Base-by-base conservation (phyloP, 2,888 invertebrate species). In the Tiliacea citrago region DNA sequence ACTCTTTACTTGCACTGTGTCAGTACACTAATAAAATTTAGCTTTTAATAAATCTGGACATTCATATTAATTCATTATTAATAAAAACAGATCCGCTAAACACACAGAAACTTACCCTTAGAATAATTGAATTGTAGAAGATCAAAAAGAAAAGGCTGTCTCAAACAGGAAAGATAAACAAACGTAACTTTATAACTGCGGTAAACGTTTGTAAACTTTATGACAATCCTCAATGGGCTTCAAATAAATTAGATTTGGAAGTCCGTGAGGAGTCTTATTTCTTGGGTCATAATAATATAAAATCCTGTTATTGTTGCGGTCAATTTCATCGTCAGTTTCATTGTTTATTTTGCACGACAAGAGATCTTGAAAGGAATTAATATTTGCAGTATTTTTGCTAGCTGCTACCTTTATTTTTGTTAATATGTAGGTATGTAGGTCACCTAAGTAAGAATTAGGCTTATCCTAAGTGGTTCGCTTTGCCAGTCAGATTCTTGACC, bases 121-220 rank as follows among this genome's bases (percentile, higher is more conserved):
- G 8, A 67, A 62, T 79, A 79, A 79, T 77, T 73, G 62, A 82
- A 69, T 73, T 62, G 49, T 29, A 18, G 58, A 18, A 65, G 67
- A 57, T 57, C 42, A 42, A 39, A 73, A 71, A 68, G 42, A 53
- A 68, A 61, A 49, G 70, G 29, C 29, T 67, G 51, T 73, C 45
- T 58, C 53, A 42, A 69, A 69, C 66, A 63, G 68, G 53, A 53
- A 70, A 67, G n/a, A 75, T 39, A 73, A 62, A 73, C 70, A 75
- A 76, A 72, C 62, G 61, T 75, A 80, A 85, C 71, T 69, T 68
- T 67, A 42, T 79, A 79, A 68, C 73, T 60, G 66, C 21, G 51
- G 73, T 76, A 70, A 84, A 84, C 71, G 74, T 73, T 84, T 68
- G 70, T 57, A 51, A 81, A 84, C 76, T 84, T 84, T 80, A 68